Conservation (phyloP, 2,888 invertebrate species). For the Tachystola acroxantha region DNA sequence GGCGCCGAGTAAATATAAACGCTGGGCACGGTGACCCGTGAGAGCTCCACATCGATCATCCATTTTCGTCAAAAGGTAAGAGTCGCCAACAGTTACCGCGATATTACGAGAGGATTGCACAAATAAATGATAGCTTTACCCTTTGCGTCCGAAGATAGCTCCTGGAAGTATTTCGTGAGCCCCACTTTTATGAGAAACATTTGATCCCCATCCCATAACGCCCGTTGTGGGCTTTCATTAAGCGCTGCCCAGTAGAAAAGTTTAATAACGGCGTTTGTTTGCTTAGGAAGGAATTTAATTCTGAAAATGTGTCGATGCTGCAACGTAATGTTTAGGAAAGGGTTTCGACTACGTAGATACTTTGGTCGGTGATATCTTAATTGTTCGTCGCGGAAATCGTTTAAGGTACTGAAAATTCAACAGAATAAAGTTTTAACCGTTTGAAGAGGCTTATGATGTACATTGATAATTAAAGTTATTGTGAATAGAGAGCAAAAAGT, state of each 20-base stretch:
- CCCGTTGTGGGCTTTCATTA: constrained; percentile 5
- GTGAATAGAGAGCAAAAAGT: too few species aligned
- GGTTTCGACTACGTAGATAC: too few species aligned
- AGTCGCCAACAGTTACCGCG: constrained; percentile 4
- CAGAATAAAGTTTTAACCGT: too few species aligned
- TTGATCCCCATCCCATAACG: too few species aligned
- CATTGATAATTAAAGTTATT: too few species aligned
- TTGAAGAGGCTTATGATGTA: too few species aligned
- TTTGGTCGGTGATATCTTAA: too few species aligned
- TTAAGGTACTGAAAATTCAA: too few species aligned
- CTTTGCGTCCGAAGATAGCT: neutral
- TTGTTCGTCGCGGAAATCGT: too few species aligned
- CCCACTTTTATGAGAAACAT: too few species aligned
- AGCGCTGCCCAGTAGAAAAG: constrained; percentile 5
- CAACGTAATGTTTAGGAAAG: neutral
- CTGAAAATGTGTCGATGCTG: constrained; percentile 7
- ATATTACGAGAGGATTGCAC: neutral
- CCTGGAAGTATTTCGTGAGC: neutral
- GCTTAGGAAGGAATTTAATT: constrained; percentile 6
- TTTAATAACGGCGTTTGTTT: constrained; percentile 8
- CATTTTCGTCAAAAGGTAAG: constrained; percentile 11
- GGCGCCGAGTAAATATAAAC: constrained; percentile 6
- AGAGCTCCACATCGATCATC: constrained; percentile 14
- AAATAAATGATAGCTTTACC: constrained; percentile 1
- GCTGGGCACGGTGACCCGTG: constrained; percentile 4